Conservation (phyloP, 2,888 invertebrate genomes). For the Drosophila quinaria region DNA sequence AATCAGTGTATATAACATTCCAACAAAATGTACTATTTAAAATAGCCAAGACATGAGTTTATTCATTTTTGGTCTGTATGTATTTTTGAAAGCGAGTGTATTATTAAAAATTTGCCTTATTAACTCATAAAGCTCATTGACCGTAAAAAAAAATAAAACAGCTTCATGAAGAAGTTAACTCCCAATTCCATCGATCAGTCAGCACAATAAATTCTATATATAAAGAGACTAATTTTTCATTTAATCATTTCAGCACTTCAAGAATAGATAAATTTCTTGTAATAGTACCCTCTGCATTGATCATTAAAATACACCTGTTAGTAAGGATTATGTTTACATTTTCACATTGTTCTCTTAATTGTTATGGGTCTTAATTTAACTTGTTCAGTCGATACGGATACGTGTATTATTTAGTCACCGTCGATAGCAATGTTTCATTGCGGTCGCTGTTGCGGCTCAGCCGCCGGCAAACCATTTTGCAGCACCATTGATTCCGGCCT, state of each 20-base stretch:
- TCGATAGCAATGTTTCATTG: slow-evolving; percentile 25
- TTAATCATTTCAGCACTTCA: slow-evolving; percentile 32
- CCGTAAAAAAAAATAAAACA: not conserved
- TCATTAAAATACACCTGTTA: slow-evolving; percentile 28
- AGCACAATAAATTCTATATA: not conserved
- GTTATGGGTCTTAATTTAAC: slow-evolving; percentile 6
- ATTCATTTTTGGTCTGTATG: too few relatives aligned
- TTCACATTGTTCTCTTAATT: slow-evolving; percentile 19
- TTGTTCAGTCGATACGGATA: slow-evolving; percentile 57
- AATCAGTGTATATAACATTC: too few relatives aligned
- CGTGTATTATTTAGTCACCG: slow-evolving; percentile 23
- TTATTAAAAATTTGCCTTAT: too few relatives aligned
- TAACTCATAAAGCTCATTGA: too few relatives aligned
- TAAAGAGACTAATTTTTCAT: not conserved
- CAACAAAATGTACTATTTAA: too few relatives aligned
- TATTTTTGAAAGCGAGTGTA: too few relatives aligned
- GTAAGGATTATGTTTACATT: slow-evolving; percentile 8
- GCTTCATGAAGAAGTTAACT: not conserved
- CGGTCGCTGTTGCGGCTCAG: slow-evolving; percentile 70
- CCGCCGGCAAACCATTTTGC: slow-evolving; percentile 70
- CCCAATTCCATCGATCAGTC: not conserved
- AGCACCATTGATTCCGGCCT: slow-evolving; percentile 59
- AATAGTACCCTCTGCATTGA: slow-evolving; percentile 10
- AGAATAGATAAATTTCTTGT: slow-evolving; percentile 36
- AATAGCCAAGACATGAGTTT: too few relatives aligned